Percentiles rank a stretch among this genome's conserved stretches.
phyloP scores from a whole-genome alignment of 2,888 invertebrate genomes.

The Epinotia bilunana region DNA sequence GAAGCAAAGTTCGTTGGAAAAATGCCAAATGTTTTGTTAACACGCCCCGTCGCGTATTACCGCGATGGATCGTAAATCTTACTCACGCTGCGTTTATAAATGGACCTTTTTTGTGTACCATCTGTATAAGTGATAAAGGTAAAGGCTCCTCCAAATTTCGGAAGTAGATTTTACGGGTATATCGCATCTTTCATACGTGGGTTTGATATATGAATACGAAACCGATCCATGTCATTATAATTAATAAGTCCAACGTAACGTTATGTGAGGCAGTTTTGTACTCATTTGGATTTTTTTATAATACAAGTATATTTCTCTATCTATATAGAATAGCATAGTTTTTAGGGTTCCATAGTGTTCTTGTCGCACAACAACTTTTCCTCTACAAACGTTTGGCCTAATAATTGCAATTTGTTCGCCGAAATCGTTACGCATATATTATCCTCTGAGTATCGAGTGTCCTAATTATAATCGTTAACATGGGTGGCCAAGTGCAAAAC shows the following conservation, averaged over 20 bases:
- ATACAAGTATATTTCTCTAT: background rate
- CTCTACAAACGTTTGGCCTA: too few relatives aligned
- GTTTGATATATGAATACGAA: constrained; percentile 20
- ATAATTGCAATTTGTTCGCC: too few relatives aligned
- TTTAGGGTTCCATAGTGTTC: too few relatives aligned
- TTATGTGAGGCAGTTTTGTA: background rate
- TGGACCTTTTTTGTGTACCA: constrained; percentile 9
- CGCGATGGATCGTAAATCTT: constrained; percentile 23
- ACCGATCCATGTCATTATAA: constrained; percentile 21
- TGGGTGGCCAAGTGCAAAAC: too few relatives aligned
- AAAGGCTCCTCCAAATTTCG: constrained; percentile 8
- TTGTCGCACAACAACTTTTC: too few relatives aligned
- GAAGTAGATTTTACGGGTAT: constrained; percentile 24
- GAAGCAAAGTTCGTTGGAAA: constrained; percentile 37
- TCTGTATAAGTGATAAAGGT: constrained; percentile 18
- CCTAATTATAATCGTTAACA: too few relatives aligned
- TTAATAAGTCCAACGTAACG: background rate
- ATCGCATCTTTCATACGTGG: constrained; percentile 9
- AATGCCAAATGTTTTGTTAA: constrained; percentile 43
- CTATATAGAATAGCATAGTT: too few relatives aligned
- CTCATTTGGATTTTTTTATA: background rate
- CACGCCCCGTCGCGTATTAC: constrained; percentile 6
- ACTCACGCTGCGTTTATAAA: constrained; percentile 18
- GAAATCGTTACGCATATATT: too few relatives aligned
- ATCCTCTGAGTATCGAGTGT: too few relatives aligned